Base-by-base conservation (phyloP, 1,140 invertebrate genomes). In the Aphis gossypii region DNA sequence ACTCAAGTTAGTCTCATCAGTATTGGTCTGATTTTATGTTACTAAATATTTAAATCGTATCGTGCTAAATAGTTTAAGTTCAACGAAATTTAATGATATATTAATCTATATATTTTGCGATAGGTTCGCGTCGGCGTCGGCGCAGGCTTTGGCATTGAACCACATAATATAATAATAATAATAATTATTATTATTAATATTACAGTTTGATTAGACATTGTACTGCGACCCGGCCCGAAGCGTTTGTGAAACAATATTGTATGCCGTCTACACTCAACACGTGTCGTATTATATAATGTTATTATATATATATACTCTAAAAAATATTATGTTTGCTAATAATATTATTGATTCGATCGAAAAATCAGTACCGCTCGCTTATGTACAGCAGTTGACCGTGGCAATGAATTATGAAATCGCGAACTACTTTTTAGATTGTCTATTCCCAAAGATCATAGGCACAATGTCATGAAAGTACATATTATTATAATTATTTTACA, bases 371-470 rank as follows among this genome's bases (percentile, higher is more conserved):
- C 38, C 83, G 23, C 38, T 38, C 83, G 83, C 38, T 11, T 18
- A n/a, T 51, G 18, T 51, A 14, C 14, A 51, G 14, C 60, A 76
- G 35, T 41, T 38, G 83, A 84, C 83, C 38, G 2, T 84, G 83
- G 23, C 83, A 84, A 84, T 84, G 83, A 84, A 84, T 44, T 23
- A 84, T 3, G 83, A 84, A 84, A 84, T 84, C 83, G 8, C 83
- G 35, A 83, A 38, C 20, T 83, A 35, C 23, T 83, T 83, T 23
- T 83, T 83, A 76, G 60, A 76, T 76, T 76, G 60, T n/a, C 14
- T 76, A 76, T 35, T n/a, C 60, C 5, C n/a, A n/a, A n/a, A 76
- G 60, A 35, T n/a, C 60, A 35, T 76, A 76, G 60, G 18, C 60
- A 76, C 60, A n/a, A 76, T 76, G 60, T 76, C n/a, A 76, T n/a